Evolutionary conservation across 2,113 vertebrate species (phyloP).

Genomic region (Bombycilla garrulus): DNA sequence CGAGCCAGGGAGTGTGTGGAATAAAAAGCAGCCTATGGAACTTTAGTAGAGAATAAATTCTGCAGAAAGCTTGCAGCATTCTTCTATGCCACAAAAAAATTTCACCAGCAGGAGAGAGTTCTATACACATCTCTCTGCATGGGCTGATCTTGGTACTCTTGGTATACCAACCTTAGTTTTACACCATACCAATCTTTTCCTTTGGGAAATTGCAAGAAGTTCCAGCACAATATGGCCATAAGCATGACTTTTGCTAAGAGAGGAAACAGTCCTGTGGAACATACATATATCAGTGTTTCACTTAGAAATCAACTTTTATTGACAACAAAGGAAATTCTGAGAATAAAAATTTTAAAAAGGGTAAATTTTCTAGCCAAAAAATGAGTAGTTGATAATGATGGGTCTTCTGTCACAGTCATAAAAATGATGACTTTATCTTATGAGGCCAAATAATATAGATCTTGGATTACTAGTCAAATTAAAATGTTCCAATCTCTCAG

Average conservation of each 20-base stretch:
- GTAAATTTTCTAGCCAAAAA: background rate
- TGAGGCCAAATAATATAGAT: background rate
- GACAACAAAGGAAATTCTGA: background rate
- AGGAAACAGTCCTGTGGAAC: background rate
- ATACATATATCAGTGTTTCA: background rate
- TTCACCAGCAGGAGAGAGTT: background rate
- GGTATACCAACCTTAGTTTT: background rate
- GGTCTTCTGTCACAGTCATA: background rate
- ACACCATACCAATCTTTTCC: background rate
- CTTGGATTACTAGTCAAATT: background rate
- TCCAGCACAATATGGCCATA: background rate
- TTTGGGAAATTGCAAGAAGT: background rate
- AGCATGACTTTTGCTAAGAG: background rate
- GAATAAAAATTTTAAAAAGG: background rate
- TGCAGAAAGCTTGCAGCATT: background rate
- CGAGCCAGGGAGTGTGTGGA: background rate
- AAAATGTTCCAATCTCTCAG: background rate
- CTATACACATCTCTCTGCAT: background rate
- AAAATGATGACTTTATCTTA: background rate
- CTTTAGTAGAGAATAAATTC: background rate
- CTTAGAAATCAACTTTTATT: background rate
- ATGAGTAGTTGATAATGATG: background rate
- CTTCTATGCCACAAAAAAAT: background rate
- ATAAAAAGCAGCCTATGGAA: slow-evolving; percentile 21
- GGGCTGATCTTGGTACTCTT: background rate